phyloP scores from a whole-genome alignment of 1,140 invertebrate species.

The Aphelinus certus region DNA sequence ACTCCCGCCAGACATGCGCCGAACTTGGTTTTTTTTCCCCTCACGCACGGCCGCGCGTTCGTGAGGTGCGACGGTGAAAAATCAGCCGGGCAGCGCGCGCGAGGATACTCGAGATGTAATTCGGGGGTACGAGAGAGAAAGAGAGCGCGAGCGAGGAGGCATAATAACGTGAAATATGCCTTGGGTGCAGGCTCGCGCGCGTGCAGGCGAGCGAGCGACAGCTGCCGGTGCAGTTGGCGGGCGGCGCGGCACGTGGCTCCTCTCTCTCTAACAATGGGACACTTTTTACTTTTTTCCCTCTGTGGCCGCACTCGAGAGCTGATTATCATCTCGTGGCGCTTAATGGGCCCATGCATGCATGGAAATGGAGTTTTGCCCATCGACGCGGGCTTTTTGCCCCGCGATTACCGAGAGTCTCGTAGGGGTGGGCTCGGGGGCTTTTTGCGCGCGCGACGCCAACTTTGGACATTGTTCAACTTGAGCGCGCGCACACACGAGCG shows the following conservation, averaged over 20 bases:
- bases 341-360: no score
- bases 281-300: slow-evolving; percentile 2
- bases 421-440: no score
- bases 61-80: no score
- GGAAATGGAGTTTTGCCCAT: no score
- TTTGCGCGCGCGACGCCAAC: no score
- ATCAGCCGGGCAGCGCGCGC: no score
- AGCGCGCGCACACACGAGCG: no score
- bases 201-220: slow-evolving; percentile 1
- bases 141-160: not conserved
- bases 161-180: slow-evolving; percentile 36
- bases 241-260: not conserved
- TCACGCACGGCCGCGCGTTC: not conserved
- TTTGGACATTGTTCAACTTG: no score
- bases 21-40: not conserved
- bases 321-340: slow-evolving; percentile 16
- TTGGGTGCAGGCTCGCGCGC: not conserved
- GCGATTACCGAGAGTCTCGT: no score
- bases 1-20: no score
- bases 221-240: slow-evolving; percentile 13
- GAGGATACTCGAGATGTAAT: no score
- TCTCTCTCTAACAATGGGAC: slow-evolving; percentile 9
- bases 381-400: no score
- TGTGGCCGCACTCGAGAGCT: not conserved
- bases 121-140: not conserved